Evolutionary conservation across 2,888 invertebrate species (phyloP), one percentile per base, ranked within the genome.

Genomic region (Parnassius glacialis): DNA sequence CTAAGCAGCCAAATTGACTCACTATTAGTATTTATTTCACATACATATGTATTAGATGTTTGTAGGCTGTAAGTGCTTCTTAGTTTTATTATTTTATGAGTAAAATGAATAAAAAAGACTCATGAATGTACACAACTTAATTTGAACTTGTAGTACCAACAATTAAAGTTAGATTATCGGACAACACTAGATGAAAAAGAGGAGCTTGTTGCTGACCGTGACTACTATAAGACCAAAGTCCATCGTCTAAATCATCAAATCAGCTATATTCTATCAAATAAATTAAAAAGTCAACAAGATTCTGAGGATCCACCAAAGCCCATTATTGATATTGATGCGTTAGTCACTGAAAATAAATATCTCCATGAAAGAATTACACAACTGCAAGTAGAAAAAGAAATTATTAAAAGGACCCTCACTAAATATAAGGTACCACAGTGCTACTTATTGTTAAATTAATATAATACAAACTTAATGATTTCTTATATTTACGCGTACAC

Each of bases 171-270:
- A 53, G 97, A 97, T 83, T 92, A 97, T 44, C 94, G 96, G 79
- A 93, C 94, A 9, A 93, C 96, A 42, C 82, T 97, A 52, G 97
- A 97, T 81, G 97, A 97, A 78, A 97, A 97, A 76, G 96, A 97
- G 75, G 97, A 97, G 76, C 82, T 96, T 44, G 94, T 95, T 16
- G 94, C 94, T 7, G 96, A 97, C 78, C 91, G 96, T 64, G 97
- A 97, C 81, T 95, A 95, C 34, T 97, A 96, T 77, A 96, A 96
- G 77, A 94, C 93, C 71, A 97, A 97, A 88, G 95, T 96, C 3
- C 96, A 96, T 76, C 92, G 96, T 10, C 90, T 97, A 25, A 97
- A 97, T 81, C 94, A 95, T 69, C 96, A 97, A 78, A 92, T 97
- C 16, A 94, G 95, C 70, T 94, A 94, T 68, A 93, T 90, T 48